Evolutionary conservation across 2,888 invertebrate genomes (phyloP), one percentile per base, ranked within the genome.

Genomic region (Agelastica alni): DNA sequence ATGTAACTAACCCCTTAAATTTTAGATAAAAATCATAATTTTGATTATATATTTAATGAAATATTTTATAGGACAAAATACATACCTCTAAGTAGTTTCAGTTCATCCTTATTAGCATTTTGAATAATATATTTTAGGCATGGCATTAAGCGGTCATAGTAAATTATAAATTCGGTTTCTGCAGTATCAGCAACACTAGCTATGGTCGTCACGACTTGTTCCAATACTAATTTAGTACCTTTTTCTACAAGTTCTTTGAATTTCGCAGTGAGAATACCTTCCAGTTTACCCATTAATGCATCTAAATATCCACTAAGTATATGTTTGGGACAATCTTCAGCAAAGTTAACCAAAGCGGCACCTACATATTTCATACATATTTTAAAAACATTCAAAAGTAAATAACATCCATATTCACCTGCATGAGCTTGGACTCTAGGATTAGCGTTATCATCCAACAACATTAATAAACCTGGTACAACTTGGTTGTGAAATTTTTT

Each of bases 141-240:
- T 0, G 97, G 97, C 85, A 96, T 89, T 63, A 89, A 79, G 64
- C 93, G 86, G 73, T 96, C 96, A 71, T 99, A 99, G 78, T 96
- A 98, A 2, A 86, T 81, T 4, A 90, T 87, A 77, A 99, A 99
- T 71, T 96, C 94, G 70, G 95, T 94, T 77, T 97, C 96, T 7
- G 96, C 93, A 0, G 98, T 96, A 76, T 99, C 99, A 1, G 99
- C 99, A 0, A 99, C 95, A 0, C 97, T 96, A 5, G 99, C 98
- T 61, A 99, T 93, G 3, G 98, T 97, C 0, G 97, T 97, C n/a
- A 98, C 96, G 45, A 95, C 89, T 79, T 99, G 99, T 78, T 99
- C 98, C 59, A 99, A 79, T 6, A 99, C 98, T 59, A 98, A 81
- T 76, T 98, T 98, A 9, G 92, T 96, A 42, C 96, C 97, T 65